Evolutionary conservation across 2,888 invertebrate species (phyloP).

Genomic region (Bimastos eiseni): DNA sequence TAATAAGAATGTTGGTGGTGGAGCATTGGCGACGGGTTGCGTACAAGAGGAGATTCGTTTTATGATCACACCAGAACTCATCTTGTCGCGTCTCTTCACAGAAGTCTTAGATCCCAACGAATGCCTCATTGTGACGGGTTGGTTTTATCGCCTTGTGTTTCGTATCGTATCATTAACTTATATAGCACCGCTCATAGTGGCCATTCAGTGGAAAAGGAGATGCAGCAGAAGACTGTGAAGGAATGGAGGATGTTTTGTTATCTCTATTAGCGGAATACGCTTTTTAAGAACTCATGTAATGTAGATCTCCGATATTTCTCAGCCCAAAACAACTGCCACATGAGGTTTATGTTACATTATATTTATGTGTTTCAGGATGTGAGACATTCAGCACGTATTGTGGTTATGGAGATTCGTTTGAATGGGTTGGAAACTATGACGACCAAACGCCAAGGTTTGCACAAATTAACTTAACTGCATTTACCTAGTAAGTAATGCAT

Average conservation of each 20-base stretch:
- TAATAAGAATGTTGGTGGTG: slow-evolving; percentile 89
- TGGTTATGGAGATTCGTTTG: slow-evolving; percentile 83
- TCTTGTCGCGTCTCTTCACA: slow-evolving; percentile 83
- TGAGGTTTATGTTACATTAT: not conserved
- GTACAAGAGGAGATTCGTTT: slow-evolving; percentile 98
- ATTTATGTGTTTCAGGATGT: slow-evolving; percentile 65
- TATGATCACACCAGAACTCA: slow-evolving; percentile 88
- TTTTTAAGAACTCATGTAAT: too few relatives aligned
- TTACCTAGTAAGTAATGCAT: too few relatives aligned
- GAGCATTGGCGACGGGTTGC: slow-evolving; percentile 83
- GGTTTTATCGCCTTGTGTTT: not conserved
- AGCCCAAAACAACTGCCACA: too few relatives aligned
- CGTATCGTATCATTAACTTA: too few relatives aligned
- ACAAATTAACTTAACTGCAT: not conserved
- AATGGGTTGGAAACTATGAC: slow-evolving; percentile 74
- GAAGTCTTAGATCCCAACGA: slow-evolving; percentile 77
- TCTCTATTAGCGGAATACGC: too few relatives aligned
- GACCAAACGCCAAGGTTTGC: slow-evolving; percentile 66
- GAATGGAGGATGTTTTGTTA: too few relatives aligned
- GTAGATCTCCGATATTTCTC: not conserved
- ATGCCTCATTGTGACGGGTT: slow-evolving; percentile 76
- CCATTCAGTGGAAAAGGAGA: too few relatives aligned
- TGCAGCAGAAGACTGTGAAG: too few relatives aligned
- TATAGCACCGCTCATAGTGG: too few relatives aligned
- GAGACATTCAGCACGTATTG: slow-evolving; percentile 75